Percentiles rank a stretch among this genome's conserved stretches.
phyloP scores from a whole-genome alignment of 2,797 vertebrate genomes.

The Dromococcyx pavoninus region DNA sequence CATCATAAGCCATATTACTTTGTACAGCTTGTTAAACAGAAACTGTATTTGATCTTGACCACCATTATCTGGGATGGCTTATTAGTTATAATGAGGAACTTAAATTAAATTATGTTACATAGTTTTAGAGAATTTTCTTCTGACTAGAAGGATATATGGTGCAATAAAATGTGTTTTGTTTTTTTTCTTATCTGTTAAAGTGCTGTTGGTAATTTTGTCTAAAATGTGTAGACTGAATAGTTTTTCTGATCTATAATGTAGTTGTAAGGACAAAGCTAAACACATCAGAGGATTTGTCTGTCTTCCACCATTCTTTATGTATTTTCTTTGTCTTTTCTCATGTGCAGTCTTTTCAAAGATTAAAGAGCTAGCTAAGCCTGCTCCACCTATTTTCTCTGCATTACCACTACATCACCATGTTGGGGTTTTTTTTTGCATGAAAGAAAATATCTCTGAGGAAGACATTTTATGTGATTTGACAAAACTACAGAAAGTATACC shows the following conservation, averaged over 20 bases:
- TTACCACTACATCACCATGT: not conserved
- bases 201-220: not conserved
- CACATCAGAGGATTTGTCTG: conserved; percentile 17
- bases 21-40: conserved; percentile 7
- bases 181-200: not conserved
- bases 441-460: not conserved
- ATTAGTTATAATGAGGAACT: not conserved
- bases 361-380: not conserved
- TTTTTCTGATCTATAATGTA: conserved; percentile 23
- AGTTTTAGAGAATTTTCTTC: not conserved
- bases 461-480: not conserved
- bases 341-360: conserved; percentile 24
- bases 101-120: not conserved
- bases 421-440: not conserved
- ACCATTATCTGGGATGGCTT: not conserved
- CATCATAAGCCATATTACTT: not conserved
- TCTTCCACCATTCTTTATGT: not conserved
- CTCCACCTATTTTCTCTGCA: conserved; percentile 12
- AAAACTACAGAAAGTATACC: not conserved
- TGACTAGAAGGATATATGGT: not conserved
- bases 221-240: not conserved
- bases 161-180: not conserved
- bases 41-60: not conserved
- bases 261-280: conserved; percentile 6
- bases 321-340: not conserved